Conservation (phyloP, 2,797 vertebrate species). For the Betta splendens region DNA sequence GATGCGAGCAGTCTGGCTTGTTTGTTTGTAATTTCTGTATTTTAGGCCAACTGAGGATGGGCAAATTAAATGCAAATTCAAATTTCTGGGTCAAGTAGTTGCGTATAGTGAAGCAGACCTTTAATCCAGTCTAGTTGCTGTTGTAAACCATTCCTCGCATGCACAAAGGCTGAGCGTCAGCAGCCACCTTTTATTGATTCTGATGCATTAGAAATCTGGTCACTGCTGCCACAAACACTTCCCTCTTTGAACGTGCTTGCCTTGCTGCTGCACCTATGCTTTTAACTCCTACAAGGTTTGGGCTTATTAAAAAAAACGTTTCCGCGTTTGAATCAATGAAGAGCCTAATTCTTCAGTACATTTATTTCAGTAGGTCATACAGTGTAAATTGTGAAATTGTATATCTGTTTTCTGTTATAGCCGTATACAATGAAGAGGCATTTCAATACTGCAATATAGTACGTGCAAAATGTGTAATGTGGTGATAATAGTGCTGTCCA, state of each 20-base stretch:
- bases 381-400: too few relatives aligned
- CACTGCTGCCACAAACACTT: conserved; percentile 81
- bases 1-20: conserved; percentile 77
- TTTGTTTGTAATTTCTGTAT: conserved; percentile 76
- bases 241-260: conserved; percentile 83
- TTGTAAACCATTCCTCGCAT: conserved; percentile 79
- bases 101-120: conserved; percentile 53
- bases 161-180: conserved; percentile 71
- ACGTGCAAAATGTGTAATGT: background rate
- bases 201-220: conserved; percentile 90
- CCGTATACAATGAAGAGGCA: too few relatives aligned
- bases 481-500: background rate
- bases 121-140: conserved; percentile 77
- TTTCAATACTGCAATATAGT: too few relatives aligned
- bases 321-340: too few relatives aligned
- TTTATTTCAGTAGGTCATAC: too few relatives aligned
- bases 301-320: conserved; percentile 67
- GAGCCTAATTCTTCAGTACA: too few relatives aligned
- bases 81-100: conserved; percentile 84
- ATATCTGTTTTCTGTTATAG: too few relatives aligned
- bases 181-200: conserved; percentile 86
- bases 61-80: conserved; percentile 82
- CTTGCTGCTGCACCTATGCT: conserved; percentile 69
- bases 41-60: conserved; percentile 74
- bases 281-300: conserved; percentile 81